Evolutionary conservation across 2,797 vertebrate genomes (phyloP).

Genomic region (Acipenser transmontanus): DNA sequence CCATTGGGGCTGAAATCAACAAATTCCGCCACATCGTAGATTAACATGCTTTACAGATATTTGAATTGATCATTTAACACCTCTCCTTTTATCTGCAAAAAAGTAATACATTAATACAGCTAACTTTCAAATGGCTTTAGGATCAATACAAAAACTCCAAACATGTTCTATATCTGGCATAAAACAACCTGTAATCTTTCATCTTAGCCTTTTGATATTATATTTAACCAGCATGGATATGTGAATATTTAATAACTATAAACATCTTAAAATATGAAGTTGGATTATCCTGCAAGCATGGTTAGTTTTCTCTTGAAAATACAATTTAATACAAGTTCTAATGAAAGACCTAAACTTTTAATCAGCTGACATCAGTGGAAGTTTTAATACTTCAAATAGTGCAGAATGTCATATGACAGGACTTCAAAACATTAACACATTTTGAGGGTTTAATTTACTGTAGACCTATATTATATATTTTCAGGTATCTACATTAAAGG

Average conservation of each 20-base stretch:
- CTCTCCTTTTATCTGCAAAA: slow-evolving; percentile 46
- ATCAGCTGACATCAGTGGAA: no score
- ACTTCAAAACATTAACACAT: slow-evolving; percentile 14
- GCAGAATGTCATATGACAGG: slow-evolving; percentile 14
- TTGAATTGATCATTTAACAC: slow-evolving; percentile 59
- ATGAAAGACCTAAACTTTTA: no score
- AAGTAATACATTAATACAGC: slow-evolving; percentile 32
- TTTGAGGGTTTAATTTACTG: no score
- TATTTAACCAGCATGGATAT: slow-evolving; percentile 42
- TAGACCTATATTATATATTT: no score
- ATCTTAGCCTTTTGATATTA: slow-evolving; percentile 56
- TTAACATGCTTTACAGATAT: no score
- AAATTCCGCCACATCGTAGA: no score
- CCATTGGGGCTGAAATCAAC: no score
- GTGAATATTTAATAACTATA: slow-evolving; percentile 36
- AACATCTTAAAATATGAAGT: slow-evolving; percentile 30
- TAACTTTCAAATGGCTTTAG: slow-evolving; percentile 29
- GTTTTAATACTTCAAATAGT: no score
- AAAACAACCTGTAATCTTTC: slow-evolving; percentile 55
- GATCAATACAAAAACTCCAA: slow-evolving; percentile 57
- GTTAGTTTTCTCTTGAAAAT: background rate
- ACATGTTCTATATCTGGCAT: slow-evolving; percentile 49
- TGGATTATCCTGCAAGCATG: background rate
- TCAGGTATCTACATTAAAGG: no score
- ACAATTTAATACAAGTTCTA: no score